Evolutionary conservation across 35 echinoderm and acorn worm species (phyloP), one percentile per base, ranked within the genome.

Genomic region (Apostichopus californicus): DNA sequence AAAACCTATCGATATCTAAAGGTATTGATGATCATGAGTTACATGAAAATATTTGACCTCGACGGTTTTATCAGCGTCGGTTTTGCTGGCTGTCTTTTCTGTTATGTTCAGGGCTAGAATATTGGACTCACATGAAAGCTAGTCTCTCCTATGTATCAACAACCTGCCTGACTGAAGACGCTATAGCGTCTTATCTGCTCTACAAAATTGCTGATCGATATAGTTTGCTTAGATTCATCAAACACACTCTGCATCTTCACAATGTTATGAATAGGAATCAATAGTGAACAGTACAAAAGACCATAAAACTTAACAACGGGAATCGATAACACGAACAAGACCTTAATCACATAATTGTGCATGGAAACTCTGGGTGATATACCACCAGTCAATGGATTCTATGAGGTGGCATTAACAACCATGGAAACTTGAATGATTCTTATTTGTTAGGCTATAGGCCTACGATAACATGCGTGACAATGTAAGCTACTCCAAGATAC

Each of bases 311-410:
- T 17, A 63, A 59, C 86, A 18, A 65, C 15, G 52, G 28, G 18
- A 66, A 87, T 87, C 64, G 20, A 83, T 83, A 83, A 46, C 17
- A 17, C 3, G 6, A 3, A 83, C 80, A 83, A 56, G 34, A 55
- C 21, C 12, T 55, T 83, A 83, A 83, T 46, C 55, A 83, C 80
- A 83, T 83, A 83, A 83, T 83, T 83, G 80, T 83, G 10, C 25
- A 83, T n/a, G 34, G 24, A 83, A 56, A 83, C 52, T 24, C 55
- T 9, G 8, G 14, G 15, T 56, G 80, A 83, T 83, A 83, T 55
- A 46, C 80, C 80, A 54, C 25, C 22, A 80, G 57, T 68, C 9
- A 25, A 87, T 87, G 57, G 64, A 4, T 22, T 87, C 54, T 26
- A 87, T 20, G 11, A 8, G 17, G 57, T 23, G 57, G 57, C 11